Evolutionary conservation across 2,797 vertebrate genomes (phyloP), one percentile per base, ranked within the genome.

Genomic region (Coregonus suidteri): DNA sequence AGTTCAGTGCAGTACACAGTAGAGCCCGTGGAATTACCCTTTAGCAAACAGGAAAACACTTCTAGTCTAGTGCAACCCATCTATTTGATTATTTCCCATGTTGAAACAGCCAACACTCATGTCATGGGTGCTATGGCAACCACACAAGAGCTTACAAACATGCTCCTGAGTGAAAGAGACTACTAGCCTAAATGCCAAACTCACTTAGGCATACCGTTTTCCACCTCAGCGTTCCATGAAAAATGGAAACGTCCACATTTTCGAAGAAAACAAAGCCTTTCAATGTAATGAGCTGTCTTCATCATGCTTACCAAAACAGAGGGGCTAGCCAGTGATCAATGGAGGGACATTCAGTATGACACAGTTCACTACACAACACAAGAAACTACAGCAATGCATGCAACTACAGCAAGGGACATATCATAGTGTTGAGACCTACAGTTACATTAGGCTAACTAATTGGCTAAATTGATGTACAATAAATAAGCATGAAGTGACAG

Each of bases 51-150:
- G 80, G 71, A 65, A 80, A 79, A 71, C 71, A 76, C 72, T 77
- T 74, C 47, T 16, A 68, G 81, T 79, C 53, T n/a, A 71, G 81
- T 79, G 79, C 75, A 79, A 75, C 78, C 76, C 78, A 86, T 83
- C 85, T 80, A 79, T 79, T 73, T 74, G 34, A 37, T 76, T 77
- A 77, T 79, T 82, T 81, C 82, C 74, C 77, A 41, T 71, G 66
- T 64, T 52, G 68, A 81, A 81, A 79, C 76, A 83, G 79, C 82
- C 86, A 87, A 82, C 68, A 71, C 76, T 81, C 34, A 4, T 78
- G 84, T 84, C 84, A 18, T 15, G 70, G 77, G 74, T 73, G 71
- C 89, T 92, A 92, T 87, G 80, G 89, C 87, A 94, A 95, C 92
- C 82, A 82, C 74, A 62, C 78, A 59, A 83, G 85, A 84, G 83